A percentile compares a stretch with the other conserved stretches of the same genome.
Evolutionary conservation across 2,888 invertebrate genomes (phyloP).

Genomic region (Lucinisca nassula): DNA sequence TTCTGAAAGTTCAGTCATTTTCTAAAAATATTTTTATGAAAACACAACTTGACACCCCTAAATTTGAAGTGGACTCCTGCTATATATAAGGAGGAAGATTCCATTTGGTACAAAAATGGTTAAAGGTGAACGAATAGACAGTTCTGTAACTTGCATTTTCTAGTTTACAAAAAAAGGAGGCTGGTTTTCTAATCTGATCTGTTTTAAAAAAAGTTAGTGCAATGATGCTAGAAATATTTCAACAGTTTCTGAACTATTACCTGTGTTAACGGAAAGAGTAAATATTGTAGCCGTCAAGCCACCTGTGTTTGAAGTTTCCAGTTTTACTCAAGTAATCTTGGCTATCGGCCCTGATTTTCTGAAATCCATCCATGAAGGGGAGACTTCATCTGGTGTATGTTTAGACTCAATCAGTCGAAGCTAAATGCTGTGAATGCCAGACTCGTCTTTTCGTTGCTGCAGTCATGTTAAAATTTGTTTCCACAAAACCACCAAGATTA

Average conservation of each 20-base stretch:
- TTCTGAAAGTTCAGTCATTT: no score
- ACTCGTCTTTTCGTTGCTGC: constrained; percentile 30
- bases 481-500: constrained; percentile 78
- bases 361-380: not conserved
- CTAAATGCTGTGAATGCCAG: not conserved
- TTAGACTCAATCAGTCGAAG: not conserved
- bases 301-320: constrained; percentile 2
- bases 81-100: no score
- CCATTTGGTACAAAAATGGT: no score
- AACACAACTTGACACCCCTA: no score
- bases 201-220: not conserved
- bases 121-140: no score
- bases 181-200: not conserved
- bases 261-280: not conserved
- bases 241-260: not conserved
- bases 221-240: not conserved
- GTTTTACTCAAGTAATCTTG: constrained; percentile 3
- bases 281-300: not conserved
- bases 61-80: no score
- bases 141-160: constrained; percentile 10
- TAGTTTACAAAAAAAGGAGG: not conserved
- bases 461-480: constrained; percentile 82
- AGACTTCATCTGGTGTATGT: not conserved
- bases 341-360: constrained; percentile 1
- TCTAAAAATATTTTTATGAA: no score